Base-by-base conservation (phyloP, 2,797 vertebrate genomes). In the Microhierax caerulescens region DNA sequence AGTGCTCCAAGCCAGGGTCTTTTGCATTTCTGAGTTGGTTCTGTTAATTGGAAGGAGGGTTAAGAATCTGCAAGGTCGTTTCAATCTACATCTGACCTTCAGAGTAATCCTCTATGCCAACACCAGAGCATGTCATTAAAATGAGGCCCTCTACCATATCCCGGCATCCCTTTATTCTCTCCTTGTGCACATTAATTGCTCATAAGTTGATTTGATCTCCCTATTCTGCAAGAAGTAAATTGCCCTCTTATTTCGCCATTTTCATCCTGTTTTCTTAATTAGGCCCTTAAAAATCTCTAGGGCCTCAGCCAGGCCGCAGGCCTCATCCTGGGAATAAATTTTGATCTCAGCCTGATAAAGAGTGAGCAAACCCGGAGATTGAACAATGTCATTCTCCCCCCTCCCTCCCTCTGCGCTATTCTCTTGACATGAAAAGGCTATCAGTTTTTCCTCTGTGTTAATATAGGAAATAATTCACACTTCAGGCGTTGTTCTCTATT, bases 381-480 rank as follows among this genome's bases (percentile, higher is more conserved):
- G 98, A 98, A 97, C 98, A 97, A 98, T 98, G 97, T 97, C 97
- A 97, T 76, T 68, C 88, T 70, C 84, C 92, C 36, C 84, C 85
- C 75, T 59, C 87, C 85, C 89, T 89, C 95, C 95, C 91, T 53
- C 24, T 69, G 0, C 75, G 65, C 98, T 97, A 96, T 96, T 97
- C 98, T 97, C 96, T 96, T 97, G 98, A 98, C 98, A 98, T 98
- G 98, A 98, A 98, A 98, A 98, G 98, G 98, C 94, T 98, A 98
- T 98, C 97, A 93, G 95, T 98, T 98, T 98, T 97, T 93, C 94
- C 94, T 96, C 97, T 97, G 95, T 98, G 97, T 98, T 99, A 99
- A 99, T 99, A 98, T 97, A 97, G 97, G 98, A 98, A 98, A 99
- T 99, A 98, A 99, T 99, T 99, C 98, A 98, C 96, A 97, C 97